Percentiles rank a stretch among this genome's conserved stretches.
Evolutionary conservation across 2,797 vertebrate genomes (phyloP).

Genomic region (Scyliorhinus canicula): DNA sequence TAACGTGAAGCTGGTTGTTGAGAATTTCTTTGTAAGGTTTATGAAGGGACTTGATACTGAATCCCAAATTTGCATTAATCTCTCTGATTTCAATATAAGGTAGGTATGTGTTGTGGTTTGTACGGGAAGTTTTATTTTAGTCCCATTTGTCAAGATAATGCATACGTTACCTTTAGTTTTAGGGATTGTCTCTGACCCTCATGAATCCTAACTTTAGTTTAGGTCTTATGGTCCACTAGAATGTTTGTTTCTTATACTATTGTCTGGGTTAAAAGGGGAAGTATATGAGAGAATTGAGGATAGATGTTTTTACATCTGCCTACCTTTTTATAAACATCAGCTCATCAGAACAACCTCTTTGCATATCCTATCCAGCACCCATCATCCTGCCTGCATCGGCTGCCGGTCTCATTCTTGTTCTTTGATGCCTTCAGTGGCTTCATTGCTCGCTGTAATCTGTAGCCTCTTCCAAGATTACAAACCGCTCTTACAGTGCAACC

Average conservation of each 20-base stretch:
- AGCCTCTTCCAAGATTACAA: not conserved
- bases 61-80: not conserved
- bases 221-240: not conserved
- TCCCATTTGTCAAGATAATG: not conserved
- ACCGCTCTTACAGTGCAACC: not conserved
- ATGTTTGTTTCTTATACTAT: not conserved
- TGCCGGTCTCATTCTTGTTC: not conserved
- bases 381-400: not conserved
- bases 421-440: not conserved
- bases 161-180: not conserved
- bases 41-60: not conserved
- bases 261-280: not conserved
- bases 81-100: not conserved
- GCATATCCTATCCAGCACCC: not conserved
- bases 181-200: not conserved
- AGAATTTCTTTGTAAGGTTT: not conserved
- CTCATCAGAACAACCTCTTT: not conserved
- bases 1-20: not conserved
- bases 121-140: not conserved
- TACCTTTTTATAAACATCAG: not conserved
- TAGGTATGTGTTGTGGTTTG: not conserved
- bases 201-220: not conserved
- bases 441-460: not conserved
- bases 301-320: not conserved
- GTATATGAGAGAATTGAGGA: not conserved